Percentiles rank a stretch among this genome's conserved stretches.
Conservation (phyloP, 2,797 vertebrate genomes). For the Ctenosaura bakeri region DNA sequence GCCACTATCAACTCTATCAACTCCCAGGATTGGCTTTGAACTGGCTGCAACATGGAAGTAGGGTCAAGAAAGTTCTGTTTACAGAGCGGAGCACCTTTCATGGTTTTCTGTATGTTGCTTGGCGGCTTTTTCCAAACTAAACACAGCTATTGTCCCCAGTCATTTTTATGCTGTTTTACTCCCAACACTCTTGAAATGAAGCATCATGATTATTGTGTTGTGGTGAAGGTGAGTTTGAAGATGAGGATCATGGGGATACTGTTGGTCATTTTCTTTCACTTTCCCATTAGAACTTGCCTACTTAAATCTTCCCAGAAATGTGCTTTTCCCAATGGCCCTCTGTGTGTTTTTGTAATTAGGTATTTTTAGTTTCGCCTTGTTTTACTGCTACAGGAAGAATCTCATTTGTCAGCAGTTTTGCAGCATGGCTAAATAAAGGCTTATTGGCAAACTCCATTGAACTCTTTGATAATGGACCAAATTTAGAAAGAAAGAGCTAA, state of each 20-base stretch:
- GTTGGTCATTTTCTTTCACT: not conserved
- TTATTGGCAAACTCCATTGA: slow-evolving; percentile 83
- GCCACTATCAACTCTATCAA: not conserved
- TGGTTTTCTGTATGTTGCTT: too few species aligned
- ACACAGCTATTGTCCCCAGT: not conserved
- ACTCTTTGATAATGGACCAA: slow-evolving; percentile 88
- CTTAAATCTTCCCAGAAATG: slow-evolving; percentile 57
- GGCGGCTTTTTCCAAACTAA: not conserved
- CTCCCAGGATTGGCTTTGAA: not conserved
- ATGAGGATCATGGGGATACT: not conserved
- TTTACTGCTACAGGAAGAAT: slow-evolving; percentile 88
- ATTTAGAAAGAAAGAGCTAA: slow-evolving; percentile 84
- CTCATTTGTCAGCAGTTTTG: slow-evolving; percentile 93
- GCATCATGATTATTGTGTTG: not conserved
- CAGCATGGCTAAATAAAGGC: slow-evolving; percentile 88
- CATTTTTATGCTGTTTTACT: not conserved
- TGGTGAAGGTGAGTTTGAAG: accelerated
- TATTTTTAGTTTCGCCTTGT: slow-evolving; percentile 80
- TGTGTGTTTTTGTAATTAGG: slow-evolving; percentile 80
- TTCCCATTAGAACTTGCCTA: slow-evolving; percentile 31
- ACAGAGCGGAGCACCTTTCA: too few species aligned
- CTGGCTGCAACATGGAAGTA: too few species aligned
- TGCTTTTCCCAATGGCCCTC: slow-evolving; percentile 56
- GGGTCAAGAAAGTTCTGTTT: not conserved
- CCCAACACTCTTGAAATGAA: not conserved